Evolutionary conservation across 2,797 vertebrate genomes (phyloP), one percentile per base, ranked within the genome.

Genomic region (Artibeus jamaicensis): DNA sequence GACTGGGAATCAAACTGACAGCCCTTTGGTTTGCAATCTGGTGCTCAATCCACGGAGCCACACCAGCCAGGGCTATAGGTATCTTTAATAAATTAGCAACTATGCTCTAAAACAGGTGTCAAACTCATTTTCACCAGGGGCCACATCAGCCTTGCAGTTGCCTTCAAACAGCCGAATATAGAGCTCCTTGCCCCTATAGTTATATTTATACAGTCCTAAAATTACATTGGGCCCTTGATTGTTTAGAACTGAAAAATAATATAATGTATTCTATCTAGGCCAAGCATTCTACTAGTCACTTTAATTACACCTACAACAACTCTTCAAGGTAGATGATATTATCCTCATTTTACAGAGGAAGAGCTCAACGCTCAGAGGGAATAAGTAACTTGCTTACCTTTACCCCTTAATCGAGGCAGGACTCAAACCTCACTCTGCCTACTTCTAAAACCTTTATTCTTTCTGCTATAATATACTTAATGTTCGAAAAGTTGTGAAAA

Each of bases 401-500:
- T 70, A 53, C 42, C 48, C 39, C 10, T 57, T 89, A 48, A 42
- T 83, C 50, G 86, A 77, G 26, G 68, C 26, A 32, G 16, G n/a
- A 65, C 44, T 86, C n/a, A 89, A 48, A 76, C 11, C 42, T 90
- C 26, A 6, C 22, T 87, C 39, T n/a, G 11, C 68, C 77, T 88
- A 9, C 22, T 68, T 90, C 50, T 37, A 86, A 86, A 86, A 46
- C 22, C 77, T 77, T 84, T 83, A 68, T 90, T 81, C 68, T 82
- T 92, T 82, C 44, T 93, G 32, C 81, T 77, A 8, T 89, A 21
- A 86, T 71, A 87, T 24, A 77, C 50, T 81, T 46, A 89, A 53
- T 79, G 10, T 86, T 91, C 90, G 53, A 83, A 91, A 94, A 86
- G 32, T 78, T 65, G 5, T 93, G 82, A 42, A 78, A 93, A 91